Percentiles rank a stretch among this genome's conserved stretches.
Conservation (phyloP, 1,140 invertebrate species). For the Triops cancriformis region DNA sequence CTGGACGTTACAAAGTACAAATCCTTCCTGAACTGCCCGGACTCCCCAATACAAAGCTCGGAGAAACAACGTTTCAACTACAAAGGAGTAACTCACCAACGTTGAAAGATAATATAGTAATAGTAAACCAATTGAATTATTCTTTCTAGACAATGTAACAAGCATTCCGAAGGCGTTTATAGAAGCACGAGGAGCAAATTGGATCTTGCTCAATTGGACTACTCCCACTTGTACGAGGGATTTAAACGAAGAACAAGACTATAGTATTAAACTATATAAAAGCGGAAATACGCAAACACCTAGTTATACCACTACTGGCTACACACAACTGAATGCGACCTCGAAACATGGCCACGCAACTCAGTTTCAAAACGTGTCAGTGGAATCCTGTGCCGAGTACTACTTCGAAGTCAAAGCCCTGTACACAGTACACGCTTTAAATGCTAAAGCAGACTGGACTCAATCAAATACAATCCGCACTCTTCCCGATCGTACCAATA, state of each 20-base stretch:
- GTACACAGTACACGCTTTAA: too few relatives aligned
- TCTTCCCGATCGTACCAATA: background rate
- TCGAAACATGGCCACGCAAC: background rate
- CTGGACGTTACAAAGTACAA: too few relatives aligned
- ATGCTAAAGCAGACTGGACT: background rate
- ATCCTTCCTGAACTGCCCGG: too few relatives aligned
- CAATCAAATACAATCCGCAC: background rate
- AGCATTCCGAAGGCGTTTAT: background rate
- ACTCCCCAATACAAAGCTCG: too few relatives aligned
- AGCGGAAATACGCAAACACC: background rate
- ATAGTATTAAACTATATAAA: background rate
- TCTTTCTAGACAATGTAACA: background rate
- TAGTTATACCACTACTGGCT: too few relatives aligned
- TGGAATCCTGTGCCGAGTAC: background rate
- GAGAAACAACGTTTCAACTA: too few relatives aligned
- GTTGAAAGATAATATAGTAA: too few relatives aligned
- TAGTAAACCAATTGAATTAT: too few relatives aligned
- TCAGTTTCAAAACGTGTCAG: background rate
- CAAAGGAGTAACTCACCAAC: too few relatives aligned
- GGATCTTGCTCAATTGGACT: background rate
- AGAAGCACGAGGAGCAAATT: background rate
- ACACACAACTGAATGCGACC: background rate
- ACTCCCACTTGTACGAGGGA: background rate
- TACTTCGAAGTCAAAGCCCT: background rate
- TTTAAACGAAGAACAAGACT: background rate